Evolutionary conservation across 2,113 vertebrate species (phyloP).

Genomic region (Accipiter virgatus): DNA sequence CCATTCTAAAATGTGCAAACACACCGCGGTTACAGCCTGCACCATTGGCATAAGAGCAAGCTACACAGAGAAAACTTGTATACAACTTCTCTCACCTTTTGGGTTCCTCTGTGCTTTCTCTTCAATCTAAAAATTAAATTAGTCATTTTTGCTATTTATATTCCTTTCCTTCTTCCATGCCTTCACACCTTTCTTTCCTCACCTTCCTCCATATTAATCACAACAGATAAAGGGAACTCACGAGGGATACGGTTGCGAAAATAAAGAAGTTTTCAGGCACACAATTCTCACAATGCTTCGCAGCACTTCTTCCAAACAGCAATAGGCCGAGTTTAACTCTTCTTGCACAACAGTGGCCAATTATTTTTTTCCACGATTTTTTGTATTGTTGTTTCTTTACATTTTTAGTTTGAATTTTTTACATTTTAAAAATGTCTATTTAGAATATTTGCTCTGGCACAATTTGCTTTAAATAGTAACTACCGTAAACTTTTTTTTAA

Average conservation of each 20-base stretch:
- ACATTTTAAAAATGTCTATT: background rate
- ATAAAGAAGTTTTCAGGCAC: background rate
- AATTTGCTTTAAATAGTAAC: background rate
- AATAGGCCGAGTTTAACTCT: background rate
- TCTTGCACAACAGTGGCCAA: background rate
- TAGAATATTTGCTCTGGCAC: background rate
- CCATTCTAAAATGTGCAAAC: background rate
- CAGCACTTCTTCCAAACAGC: background rate
- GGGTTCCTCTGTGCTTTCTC: background rate
- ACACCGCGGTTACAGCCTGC: background rate
- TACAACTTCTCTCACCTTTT: background rate
- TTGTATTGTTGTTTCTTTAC: background rate
- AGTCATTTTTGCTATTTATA: background rate
- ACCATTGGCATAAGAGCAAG: background rate
- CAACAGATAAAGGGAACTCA: background rate
- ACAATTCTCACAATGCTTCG: background rate
- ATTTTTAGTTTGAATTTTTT: background rate
- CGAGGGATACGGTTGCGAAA: background rate
- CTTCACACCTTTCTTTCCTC: background rate
- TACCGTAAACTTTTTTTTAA: background rate
- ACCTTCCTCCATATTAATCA: background rate
- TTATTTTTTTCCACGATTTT: background rate
- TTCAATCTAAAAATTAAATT: background rate
- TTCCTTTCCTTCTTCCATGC: background rate
- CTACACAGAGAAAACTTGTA: background rate